Evolutionary conservation across 2,113 vertebrate genomes (phyloP), one percentile per base, ranked within the genome.

Genomic region (Pristiophorus japonicus): DNA sequence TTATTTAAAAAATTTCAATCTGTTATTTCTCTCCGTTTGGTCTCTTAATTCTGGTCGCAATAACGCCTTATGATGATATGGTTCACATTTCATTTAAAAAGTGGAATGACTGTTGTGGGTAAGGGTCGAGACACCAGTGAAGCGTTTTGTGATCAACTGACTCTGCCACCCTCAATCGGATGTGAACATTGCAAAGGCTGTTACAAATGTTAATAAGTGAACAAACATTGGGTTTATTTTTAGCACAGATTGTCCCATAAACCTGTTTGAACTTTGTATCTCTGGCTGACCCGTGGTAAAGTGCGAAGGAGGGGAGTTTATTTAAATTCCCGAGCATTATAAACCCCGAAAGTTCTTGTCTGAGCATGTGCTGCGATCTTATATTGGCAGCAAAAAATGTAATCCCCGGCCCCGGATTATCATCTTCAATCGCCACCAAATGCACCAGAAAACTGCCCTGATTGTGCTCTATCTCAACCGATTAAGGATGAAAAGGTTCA

Each of bases 181-280:
- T 92, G 34, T n/a, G 20, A 38, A 62, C 38, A 63, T 63, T 63
- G 59, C 55, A 90, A 62, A 90, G 55, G 16, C 55, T 16, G 7
- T 92, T 63, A 34, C 38, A 91, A 14, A 38, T 38, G 59, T 92
- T 38, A 65, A 42, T 38, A 63, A 92, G 59, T 38, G 88, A 63
- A 63, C 59, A 91, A 91, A 90, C 59, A 38, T 38, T 38, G 18
- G 59, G 59, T 63, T 92, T 92, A 92, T 63, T 92, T 92, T 38
- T 92, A 92, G 34, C 34, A 92, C 59, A 20, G 45, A 34, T 91
- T 63, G 59, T 65, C 59, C 88, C 88, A 92, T 38, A 92, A 92
- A 92, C 88, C 59, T 65, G 3, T n/a, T 38, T 63, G 88, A 63
- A 65, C 59, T 20, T 92, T 63, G 59, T 63, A 42, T 22, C 18